Evolutionary conservation across 2,113 vertebrate species (phyloP).

Genomic region (Alligator sinensis): DNA sequence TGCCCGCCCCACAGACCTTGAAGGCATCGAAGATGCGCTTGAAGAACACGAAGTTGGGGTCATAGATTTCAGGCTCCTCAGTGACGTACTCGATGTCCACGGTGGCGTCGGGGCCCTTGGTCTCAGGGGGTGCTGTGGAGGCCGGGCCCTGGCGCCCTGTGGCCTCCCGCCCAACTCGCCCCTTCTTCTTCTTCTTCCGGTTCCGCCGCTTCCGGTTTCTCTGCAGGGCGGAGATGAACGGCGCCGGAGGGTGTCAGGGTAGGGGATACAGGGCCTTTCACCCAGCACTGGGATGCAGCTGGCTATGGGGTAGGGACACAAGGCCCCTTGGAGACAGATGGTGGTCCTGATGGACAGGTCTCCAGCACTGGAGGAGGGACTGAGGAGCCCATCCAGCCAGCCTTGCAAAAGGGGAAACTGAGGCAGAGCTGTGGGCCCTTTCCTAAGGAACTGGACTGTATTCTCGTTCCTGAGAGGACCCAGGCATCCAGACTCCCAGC

Average conservation of each 20-base stretch:
- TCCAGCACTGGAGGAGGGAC: not conserved
- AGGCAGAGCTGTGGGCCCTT: not conserved
- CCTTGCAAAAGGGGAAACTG: not conserved
- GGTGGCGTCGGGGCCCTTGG: slow-evolving; percentile 67
- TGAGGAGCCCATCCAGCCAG: not conserved
- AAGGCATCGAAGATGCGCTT: slow-evolving; percentile 94
- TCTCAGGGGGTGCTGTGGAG: slow-evolving; percentile 67
- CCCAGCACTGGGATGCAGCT: not conserved
- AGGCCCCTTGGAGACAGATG: too few species aligned
- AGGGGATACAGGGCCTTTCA: not conserved
- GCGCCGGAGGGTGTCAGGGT: too few species aligned
- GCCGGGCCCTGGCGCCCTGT: slow-evolving; percentile 40
- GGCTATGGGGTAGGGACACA: not conserved
- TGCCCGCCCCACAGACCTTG: slow-evolving; percentile 79
- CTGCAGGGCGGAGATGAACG: slow-evolving; percentile 57
- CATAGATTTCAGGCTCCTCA: slow-evolving; percentile 91
- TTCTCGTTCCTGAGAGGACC: not conserved
- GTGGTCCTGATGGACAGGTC: too few species aligned
- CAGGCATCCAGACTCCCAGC: not conserved
- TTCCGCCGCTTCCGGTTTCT: slow-evolving; percentile 91
- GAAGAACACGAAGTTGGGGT: slow-evolving; percentile 93
- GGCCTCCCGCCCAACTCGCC: slow-evolving; percentile 9
- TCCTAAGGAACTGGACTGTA: too few species aligned
- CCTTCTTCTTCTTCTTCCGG: slow-evolving; percentile 88
- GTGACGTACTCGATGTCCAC: slow-evolving; percentile 93